Evolutionary conservation across 2,797 vertebrate genomes (phyloP).

Genomic region (Linurgus olivaceus): DNA sequence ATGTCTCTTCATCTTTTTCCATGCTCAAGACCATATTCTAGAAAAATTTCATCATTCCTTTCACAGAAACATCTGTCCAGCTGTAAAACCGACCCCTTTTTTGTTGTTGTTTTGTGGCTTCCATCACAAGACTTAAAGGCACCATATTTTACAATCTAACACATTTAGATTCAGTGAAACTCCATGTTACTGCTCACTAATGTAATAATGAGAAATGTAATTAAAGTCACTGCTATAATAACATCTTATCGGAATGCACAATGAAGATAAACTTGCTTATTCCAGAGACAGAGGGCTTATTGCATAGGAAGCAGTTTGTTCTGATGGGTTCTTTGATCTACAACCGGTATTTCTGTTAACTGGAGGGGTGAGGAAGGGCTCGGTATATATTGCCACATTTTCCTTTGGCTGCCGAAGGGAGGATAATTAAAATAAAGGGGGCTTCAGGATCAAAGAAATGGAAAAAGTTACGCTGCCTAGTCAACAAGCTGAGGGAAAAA

Average conservation of each 20-base stretch:
- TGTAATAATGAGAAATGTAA: slow-evolving; percentile 68
- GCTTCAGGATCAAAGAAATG: slow-evolving; percentile 31
- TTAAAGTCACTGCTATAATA: slow-evolving; percentile 70
- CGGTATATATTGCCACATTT: not conserved
- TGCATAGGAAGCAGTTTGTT: slow-evolving; percentile 65
- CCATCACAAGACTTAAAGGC: slow-evolving; percentile 63
- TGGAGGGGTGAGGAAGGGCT: slow-evolving; percentile 15
- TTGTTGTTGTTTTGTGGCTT: not conserved
- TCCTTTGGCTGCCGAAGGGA: not conserved
- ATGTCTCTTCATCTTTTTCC: not conserved
- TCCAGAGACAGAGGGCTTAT: slow-evolving; percentile 65
- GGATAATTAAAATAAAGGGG: slow-evolving; percentile 26
- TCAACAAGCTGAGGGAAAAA: not conserved
- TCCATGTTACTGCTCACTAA: slow-evolving; percentile 58
- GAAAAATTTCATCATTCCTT: not conserved
- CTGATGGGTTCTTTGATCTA: slow-evolving; percentile 60
- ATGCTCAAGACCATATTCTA: not conserved
- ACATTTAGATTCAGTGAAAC: slow-evolving; percentile 55
- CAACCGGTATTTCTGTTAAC: slow-evolving; percentile 21
- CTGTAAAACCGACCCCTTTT: not conserved
- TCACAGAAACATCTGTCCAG: not conserved
- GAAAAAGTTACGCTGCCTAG: not conserved
- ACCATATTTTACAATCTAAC: slow-evolving; percentile 55
- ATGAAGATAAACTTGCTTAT: slow-evolving; percentile 71
- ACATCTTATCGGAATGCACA: slow-evolving; percentile 69